Evolutionary conservation across 2,113 vertebrate genomes (phyloP), one percentile per base, ranked within the genome.

Genomic region (Poeciliopsis occidentalis): DNA sequence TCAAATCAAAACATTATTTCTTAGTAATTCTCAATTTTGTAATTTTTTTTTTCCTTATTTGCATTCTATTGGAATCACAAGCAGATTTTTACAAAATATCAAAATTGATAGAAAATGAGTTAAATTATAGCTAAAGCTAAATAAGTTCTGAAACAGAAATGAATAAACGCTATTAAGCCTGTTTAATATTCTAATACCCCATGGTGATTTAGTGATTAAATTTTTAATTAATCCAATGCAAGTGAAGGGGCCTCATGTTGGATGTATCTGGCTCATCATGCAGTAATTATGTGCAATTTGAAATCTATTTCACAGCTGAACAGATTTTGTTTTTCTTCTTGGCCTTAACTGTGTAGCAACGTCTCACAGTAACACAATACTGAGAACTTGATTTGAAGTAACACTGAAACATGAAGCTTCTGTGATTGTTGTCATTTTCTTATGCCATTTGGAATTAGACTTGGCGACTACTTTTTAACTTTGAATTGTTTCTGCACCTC

Each of bases 271-370:
- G 70, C 73, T 89, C 78, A 91, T 90, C 88, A 91, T 85, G 76
- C 69, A 82, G 78, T 85, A 86, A 92, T 92, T 91, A 89, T 41
- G 24, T 75, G 68, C 72, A 84, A 89, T 90, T 85, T 88, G 63
- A 83, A 87, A 81, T 88, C 85, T 85, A 90, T 91, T 91, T 92
- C 76, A 91, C 90, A 91, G 89, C 76, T 85, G 85, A 91, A 81
- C 76, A 86, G 76, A 64, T 84, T 27, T 79, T 85, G 80, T 79
- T 73, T 83, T 39, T 61, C 64, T 61, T 64, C 62, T 79, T 73
- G 57, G 60, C 37, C 24, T 67, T 27, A 39, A 15, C 13, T n/a
- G 26, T 71, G 69, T 4, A 37, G 4, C 37, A 19, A 47, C 1
- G 4, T 62, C 12, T 62, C 26, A 29, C n/a, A 3, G n/a, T 11